These are phyloP conservation scores for Pollenia amentaria DNA, from an alignment of 2,888 invertebrate genomes.

Conservation along the genomic window DNA sequence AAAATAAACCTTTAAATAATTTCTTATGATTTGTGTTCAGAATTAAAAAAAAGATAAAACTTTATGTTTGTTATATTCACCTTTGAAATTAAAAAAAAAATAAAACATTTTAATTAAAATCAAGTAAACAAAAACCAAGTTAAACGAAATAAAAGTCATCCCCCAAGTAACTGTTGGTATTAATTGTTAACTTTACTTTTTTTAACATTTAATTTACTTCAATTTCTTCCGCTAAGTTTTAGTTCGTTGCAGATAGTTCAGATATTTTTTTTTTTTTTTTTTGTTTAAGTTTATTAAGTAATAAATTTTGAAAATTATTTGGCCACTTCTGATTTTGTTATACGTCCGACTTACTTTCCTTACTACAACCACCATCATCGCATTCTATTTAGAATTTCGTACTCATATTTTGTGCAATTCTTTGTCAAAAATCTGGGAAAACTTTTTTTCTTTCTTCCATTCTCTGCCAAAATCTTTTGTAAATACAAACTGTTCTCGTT, in stretches of 20 bases:
- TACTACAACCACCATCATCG: background rate
- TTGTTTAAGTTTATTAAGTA: background rate
- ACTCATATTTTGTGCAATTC: background rate
- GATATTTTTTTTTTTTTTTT: background rate
- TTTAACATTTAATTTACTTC: conserved; percentile 11
- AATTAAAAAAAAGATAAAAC: conserved; percentile 31
- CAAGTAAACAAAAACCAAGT: conserved; percentile 45
- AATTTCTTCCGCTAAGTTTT: background rate
- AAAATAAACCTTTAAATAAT: background rate
- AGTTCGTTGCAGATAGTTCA: background rate
- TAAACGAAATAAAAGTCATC: conserved; percentile 58
- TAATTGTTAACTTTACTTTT: conserved; percentile 36
- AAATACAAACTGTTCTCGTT: background rate
- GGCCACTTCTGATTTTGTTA: background rate
- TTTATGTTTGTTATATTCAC: conserved; percentile 46
- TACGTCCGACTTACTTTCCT: background rate
- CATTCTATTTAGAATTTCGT: background rate
- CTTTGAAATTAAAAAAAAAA: conserved; percentile 20
- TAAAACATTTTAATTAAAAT: conserved; percentile 12
- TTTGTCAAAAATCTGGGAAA: background rate
- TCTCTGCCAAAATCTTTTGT: background rate
- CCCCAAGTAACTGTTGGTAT: conserved; percentile 73
- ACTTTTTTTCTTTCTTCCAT: background rate
- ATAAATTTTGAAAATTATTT: background rate
- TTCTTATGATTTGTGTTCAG: conserved; percentile 47